phyloP scores from a whole-genome alignment of 2,888 invertebrate genomes.

The Ectemnius continuus region DNA sequence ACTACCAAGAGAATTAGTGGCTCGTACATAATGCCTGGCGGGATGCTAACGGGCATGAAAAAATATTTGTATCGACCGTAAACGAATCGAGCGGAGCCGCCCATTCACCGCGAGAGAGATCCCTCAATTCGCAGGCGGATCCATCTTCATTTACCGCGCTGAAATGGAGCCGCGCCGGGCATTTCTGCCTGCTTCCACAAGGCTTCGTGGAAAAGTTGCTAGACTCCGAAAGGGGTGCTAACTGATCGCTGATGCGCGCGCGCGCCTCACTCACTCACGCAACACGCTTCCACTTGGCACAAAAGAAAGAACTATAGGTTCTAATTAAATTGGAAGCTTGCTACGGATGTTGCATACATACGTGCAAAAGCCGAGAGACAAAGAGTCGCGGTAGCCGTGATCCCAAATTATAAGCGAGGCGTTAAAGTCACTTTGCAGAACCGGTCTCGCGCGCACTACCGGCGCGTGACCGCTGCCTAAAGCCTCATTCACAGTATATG shows the following conservation, averaged over 20 bases:
- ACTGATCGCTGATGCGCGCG: neutral
- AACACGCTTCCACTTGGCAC: neutral
- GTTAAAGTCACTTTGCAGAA: constrained; percentile 60
- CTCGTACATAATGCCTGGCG: constrained; percentile 19
- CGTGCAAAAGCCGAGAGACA: constrained; percentile 45
- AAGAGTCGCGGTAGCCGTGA: constrained; percentile 48
- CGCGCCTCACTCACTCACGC: neutral
- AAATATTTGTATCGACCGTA: constrained; percentile 5
- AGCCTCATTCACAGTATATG: too few species aligned
- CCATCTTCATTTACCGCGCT: too few species aligned
- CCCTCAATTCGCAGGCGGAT: too few species aligned
- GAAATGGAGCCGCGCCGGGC: too few species aligned
- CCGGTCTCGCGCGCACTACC: constrained; percentile 46
- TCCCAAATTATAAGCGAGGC: constrained; percentile 53
- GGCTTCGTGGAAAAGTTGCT: too few species aligned
- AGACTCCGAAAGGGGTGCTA: neutral
- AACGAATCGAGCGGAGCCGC: neutral
- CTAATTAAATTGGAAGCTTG: constrained; percentile 50
- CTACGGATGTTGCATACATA: constrained; percentile 21
- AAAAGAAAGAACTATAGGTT: constrained; percentile 20
- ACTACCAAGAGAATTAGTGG: constrained; percentile 25
- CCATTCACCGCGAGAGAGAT: too few species aligned
- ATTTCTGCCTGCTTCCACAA: too few species aligned
- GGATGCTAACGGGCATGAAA: neutral
- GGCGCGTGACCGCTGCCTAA: too few species aligned